Evolutionary conservation across 2,888 invertebrate genomes (phyloP).

Genomic region (Caenorhabditis sp.): DNA sequence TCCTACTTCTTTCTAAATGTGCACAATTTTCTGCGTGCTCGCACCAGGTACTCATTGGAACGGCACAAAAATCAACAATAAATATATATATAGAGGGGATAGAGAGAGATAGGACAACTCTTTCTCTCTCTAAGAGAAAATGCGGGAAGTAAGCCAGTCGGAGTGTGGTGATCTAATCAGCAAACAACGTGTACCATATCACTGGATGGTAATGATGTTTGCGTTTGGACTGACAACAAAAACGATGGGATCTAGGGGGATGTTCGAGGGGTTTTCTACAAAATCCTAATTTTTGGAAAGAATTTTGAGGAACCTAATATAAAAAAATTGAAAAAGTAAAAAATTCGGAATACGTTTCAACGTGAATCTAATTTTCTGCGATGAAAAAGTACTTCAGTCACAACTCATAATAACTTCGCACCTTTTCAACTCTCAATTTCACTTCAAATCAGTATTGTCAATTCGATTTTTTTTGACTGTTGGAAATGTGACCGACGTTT

Average conservation of each 20-base stretch:
- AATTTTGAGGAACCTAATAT: too few species aligned
- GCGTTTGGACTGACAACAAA: not conserved
- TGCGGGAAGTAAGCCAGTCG: conserved; percentile 15
- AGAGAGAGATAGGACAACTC: conserved; percentile 9
- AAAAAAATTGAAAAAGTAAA: too few species aligned
- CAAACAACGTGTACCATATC: conserved; percentile 47
- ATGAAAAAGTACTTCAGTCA: too few species aligned
- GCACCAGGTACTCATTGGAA: conserved; percentile 40
- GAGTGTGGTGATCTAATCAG: conserved; percentile 34
- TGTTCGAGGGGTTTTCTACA: not conserved
- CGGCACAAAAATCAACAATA: conserved; percentile 37
- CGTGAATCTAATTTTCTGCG: too few species aligned
- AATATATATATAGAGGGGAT: conserved; percentile 5
- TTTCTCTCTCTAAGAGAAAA: too few species aligned
- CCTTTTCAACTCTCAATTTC: too few species aligned
- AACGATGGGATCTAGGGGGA: not conserved
- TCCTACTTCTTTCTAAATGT: not conserved
- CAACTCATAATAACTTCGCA: too few species aligned
- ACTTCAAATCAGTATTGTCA: too few species aligned
- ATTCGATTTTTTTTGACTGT: too few species aligned
- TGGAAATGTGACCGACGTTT: too few species aligned
- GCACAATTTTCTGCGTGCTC: conserved; percentile 13
- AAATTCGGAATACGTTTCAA: too few species aligned
- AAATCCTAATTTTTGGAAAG: too few species aligned
- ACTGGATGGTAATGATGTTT: conserved; percentile 32